Evolutionary conservation across 2,113 vertebrate genomes (phyloP), one percentile per base, ranked within the genome.

Genomic region (Alectura lathami): DNA sequence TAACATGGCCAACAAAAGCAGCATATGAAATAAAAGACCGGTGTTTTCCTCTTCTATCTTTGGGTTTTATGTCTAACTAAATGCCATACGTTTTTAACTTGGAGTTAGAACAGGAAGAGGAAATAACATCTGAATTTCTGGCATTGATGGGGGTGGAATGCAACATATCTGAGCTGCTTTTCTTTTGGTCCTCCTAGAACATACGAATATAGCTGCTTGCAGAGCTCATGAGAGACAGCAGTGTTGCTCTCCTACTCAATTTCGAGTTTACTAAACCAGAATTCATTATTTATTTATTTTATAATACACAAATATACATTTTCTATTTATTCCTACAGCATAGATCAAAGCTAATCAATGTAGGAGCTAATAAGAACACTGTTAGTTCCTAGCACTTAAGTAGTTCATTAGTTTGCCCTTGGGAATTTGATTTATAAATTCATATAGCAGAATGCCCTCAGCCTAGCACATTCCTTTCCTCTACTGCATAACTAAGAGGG

Each of bases 361-460:
- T 15, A 72, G 75, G 56, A 91, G 53, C 80, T 95, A 94, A 82
- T 88, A 86, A 69, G 94, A 90, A 59, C 50, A 86, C 75, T 63
- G 84, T 43, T 94, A 92, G 73, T 64, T 96, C 69, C 88, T 45
- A 77, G 80, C 90, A 86, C 66, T 92, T 92, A 88, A 92, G 36
- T 86, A 96, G 69, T 96, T 94, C 83, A 86, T 96, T 95, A 95
- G 60, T 76, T 86, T 93, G 90, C 83, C 95, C 88, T 94, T 93
- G 86, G 89, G 93, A 94, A 62, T 90, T 78, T 96, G 93, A 95
- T 96, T 96, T 95, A 97, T 92, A 97, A 91, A 94, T 96, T 86
- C 83, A 66, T 82, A 84, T 4, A 90, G 90, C 86, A 86, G 90
- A 96, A 95, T 91, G 86, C 92, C 94, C 90, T 90, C 95, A 95